Base-by-base conservation (phyloP, 2,888 invertebrate species). In the Stratiomys singularior region DNA sequence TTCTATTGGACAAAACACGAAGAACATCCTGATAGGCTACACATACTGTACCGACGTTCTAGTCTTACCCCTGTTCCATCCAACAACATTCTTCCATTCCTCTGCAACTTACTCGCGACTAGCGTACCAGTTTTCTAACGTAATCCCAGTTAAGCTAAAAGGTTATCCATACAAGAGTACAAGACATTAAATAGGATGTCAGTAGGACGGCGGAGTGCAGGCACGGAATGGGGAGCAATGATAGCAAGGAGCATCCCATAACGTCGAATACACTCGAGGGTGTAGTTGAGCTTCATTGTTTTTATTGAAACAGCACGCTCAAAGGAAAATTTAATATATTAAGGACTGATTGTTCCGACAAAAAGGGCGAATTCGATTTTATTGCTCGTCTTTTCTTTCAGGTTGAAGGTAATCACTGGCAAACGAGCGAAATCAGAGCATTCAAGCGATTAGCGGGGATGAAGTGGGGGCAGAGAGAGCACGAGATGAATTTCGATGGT, bases 321-420 rank as follows among this genome's bases (percentile, higher is more conserved):
- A 80, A 81, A 82, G 77, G 81, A 82, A 81, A 81, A 82, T 82
- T 82, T 82, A 81, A 82, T 82, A 81, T 81, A 82, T 82, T 82
- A 81, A 80, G 81, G 79, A 79, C 63, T 78, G 79, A 78, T 79
- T 79, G 77, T 78, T 60, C 69, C 74, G 81, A 82, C 81, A 81
- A 81, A 81, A 81, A 80, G 80, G 79, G 81, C 80, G 80, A 81
- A 82, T 82, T 82, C 80, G 81, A 82, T 82, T 82, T 81, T 81
- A 80, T 81, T 81, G 79, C 81, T 81, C 78, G 78, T 80, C 79
- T 80, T 80, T 78, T 80, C 81, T 78, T 80, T 80, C 79, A 80
- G 78, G 79, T 80, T 80, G 78, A 81, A 80, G 63, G 77, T 79
- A 79, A 79, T 79, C 79, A 77, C 56, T 69, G 60, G 28, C 44